These are phyloP conservation scores for Drosophila eohydei DNA, from an alignment of 2,888 invertebrate genomes.

Conservation along the genomic window DNA sequence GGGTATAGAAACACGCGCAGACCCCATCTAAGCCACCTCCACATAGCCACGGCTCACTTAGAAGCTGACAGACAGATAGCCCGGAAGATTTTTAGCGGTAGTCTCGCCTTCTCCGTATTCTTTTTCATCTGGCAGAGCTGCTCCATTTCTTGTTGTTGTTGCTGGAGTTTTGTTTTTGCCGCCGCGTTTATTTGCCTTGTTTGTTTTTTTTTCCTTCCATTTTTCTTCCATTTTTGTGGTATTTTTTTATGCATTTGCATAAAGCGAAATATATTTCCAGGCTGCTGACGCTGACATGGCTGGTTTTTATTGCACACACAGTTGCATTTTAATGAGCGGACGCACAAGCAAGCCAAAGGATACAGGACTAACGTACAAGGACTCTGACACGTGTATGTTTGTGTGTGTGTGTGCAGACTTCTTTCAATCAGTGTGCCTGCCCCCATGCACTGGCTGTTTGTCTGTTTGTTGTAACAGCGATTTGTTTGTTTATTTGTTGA, in stretches of 20 bases:
- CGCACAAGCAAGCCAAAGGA: slow-evolving; percentile 9
- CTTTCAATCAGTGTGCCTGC: slow-evolving; percentile 66
- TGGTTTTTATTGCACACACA: slow-evolving; percentile 75
- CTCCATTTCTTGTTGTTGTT: slow-evolving; percentile 35
- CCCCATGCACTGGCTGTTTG: slow-evolving; percentile 28
- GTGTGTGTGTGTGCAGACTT: slow-evolving; percentile 57
- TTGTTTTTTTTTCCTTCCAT: slow-evolving; percentile 18
- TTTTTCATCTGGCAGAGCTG: slow-evolving; percentile 10
- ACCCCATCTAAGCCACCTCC: neutral
- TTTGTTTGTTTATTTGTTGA: slow-evolving; percentile 74
- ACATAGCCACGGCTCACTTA: slow-evolving; percentile 40
- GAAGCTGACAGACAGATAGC: slow-evolving; percentile 21
- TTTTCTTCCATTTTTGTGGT: slow-evolving; percentile 8
- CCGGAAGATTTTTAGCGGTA: slow-evolving; percentile 8
- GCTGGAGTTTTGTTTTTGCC: slow-evolving; percentile 23
- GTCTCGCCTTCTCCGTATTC: slow-evolving; percentile 6
- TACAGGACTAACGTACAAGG: slow-evolving; percentile 9
- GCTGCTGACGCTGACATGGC: slow-evolving; percentile 51
- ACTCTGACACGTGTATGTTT: slow-evolving; percentile 37
- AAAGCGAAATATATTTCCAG: slow-evolving; percentile 69
- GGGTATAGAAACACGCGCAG: slow-evolving; percentile 7
- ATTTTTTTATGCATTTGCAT: slow-evolving; percentile 73
- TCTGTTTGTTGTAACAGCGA: slow-evolving; percentile 66
- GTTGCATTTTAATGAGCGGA: slow-evolving; percentile 77
- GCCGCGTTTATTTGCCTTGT: slow-evolving; percentile 23